Percentiles rank a stretch among this genome's conserved stretches.
Evolutionary conservation across 2,888 invertebrate species (phyloP).

Genomic region (Tortrix viridana): DNA sequence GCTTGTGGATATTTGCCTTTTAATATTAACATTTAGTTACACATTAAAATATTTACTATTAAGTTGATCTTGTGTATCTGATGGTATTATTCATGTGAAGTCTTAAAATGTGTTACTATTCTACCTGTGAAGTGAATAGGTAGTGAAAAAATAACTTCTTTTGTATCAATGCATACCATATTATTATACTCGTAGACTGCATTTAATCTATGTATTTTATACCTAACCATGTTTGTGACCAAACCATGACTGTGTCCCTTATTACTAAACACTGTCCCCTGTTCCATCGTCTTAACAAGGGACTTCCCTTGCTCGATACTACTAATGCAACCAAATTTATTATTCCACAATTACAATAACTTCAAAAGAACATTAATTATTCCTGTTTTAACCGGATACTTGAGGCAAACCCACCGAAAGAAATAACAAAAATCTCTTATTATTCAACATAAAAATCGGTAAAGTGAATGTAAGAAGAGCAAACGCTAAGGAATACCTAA

Average conservation of each 20-base stretch:
- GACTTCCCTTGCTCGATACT: neutral
- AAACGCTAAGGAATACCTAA: conserved; percentile 26
- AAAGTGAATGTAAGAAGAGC: conserved; percentile 35
- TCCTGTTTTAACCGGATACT: conserved; percentile 2
- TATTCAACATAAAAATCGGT: conserved; percentile 20
- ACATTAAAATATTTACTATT: too few species aligned
- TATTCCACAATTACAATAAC: neutral
- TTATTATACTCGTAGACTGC: too few species aligned
- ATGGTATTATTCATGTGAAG: too few species aligned
- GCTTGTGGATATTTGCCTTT: neutral
- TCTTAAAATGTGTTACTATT: too few species aligned
- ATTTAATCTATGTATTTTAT: too few species aligned
- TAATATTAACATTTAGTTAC: too few species aligned
- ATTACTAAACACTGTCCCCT: neutral
- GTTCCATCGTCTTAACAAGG: neutral
- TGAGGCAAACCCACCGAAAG: neutral
- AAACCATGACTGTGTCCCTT: neutral
- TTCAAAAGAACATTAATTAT: conserved; percentile 1
- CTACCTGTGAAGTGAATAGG: too few species aligned
- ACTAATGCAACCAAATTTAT: neutral
- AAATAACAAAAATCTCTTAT: conserved; percentile 12
- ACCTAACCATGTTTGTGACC: too few species aligned
- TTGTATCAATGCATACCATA: too few species aligned
- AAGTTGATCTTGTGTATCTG: too few species aligned
- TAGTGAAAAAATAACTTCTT: too few species aligned